Base-by-base conservation (phyloP, 2,797 vertebrate species). In the Centropyge bicolor region DNA sequence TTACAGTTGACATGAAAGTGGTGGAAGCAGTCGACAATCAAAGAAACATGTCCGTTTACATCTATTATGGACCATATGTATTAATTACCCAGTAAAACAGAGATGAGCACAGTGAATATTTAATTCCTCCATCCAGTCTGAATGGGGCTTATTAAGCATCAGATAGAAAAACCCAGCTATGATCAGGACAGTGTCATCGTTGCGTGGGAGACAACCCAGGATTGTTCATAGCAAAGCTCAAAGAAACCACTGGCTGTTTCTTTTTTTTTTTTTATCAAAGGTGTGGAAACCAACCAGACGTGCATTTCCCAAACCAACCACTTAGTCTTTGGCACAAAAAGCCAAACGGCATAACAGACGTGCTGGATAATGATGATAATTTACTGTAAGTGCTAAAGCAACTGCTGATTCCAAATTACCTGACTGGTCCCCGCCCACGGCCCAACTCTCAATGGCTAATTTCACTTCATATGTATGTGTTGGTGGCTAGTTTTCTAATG, bases 371-470 rank as follows among this genome's bases (percentile, higher is more conserved):
- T 22, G 13, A 36, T 20, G 43, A 24, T 22, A 40, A 49, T 27
- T 27, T 57, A 36, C 31, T 57, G 4, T 14, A 40, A 51, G 12
- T 41, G 59, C 40, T 52, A n/a, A 36, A 78, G 20, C 31, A 54
- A 68, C 51, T 51, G 67, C 45, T 27, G 55, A 10, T 52, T 69
- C 10, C 38, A 57, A 63, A 59, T 57, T n/a, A 45, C 24, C 14
- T 35, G 69, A 72, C 56, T 36, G 63, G 43, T 67, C 27, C 19
- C 66, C 13, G 16, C 41, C 60, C 36, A 55, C 19, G 6, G 8
- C 54, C 35, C 12, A 5, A 38, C 40, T 68, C 4, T 27, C 49
- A 59, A 40, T 35, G 54, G 41, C 20, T 70, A 19, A 67, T 70
- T 69, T 70, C 22, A 38, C 22, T 46, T 38, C 36, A 31, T 22